Conservation (phyloP, 2,888 invertebrate species). For the Eupithecia tripunctaria region DNA sequence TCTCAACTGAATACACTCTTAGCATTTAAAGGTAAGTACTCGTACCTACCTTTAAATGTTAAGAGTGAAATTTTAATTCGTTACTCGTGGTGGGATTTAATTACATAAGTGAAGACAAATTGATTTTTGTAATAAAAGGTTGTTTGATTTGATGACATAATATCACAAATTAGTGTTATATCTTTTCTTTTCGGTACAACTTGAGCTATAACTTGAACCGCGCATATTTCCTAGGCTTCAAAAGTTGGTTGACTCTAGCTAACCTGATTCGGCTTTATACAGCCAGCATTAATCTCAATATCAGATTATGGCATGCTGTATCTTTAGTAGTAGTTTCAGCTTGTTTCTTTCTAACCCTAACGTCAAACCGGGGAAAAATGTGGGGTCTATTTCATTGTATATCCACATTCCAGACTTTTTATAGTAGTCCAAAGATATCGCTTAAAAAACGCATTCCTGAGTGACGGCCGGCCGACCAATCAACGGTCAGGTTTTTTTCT, state of each 20-base stretch:
- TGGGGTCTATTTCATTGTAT: neutral
- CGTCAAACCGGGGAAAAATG: neutral
- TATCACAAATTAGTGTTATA: neutral
- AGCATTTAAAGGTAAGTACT: too few relatives aligned
- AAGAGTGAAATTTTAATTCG: constrained; percentile 1
- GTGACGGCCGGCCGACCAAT: neutral
- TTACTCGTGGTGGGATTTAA: neutral
- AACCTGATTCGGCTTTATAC: neutral
- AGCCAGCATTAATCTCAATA: too few relatives aligned
- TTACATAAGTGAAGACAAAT: neutral
- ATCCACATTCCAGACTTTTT: constrained; percentile 29
- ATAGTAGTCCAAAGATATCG: constrained; percentile 4
- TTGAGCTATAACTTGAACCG: neutral
- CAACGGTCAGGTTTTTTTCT: neutral
- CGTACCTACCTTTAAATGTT: neutral
- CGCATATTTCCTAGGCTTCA: neutral
- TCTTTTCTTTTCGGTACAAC: neutral
- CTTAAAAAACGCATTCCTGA: constrained; percentile 33
- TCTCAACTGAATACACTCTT: constrained; percentile 3
- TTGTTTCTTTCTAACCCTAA: neutral
- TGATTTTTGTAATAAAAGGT: neutral
- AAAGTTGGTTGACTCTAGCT: neutral
- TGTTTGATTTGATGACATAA: neutral
- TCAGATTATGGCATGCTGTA: neutral
- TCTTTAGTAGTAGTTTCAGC: neutral